Percentiles rank a stretch among this genome's conserved stretches.
Conservation (phyloP, 2,797 vertebrate genomes). For the Dryobates pubescens region DNA sequence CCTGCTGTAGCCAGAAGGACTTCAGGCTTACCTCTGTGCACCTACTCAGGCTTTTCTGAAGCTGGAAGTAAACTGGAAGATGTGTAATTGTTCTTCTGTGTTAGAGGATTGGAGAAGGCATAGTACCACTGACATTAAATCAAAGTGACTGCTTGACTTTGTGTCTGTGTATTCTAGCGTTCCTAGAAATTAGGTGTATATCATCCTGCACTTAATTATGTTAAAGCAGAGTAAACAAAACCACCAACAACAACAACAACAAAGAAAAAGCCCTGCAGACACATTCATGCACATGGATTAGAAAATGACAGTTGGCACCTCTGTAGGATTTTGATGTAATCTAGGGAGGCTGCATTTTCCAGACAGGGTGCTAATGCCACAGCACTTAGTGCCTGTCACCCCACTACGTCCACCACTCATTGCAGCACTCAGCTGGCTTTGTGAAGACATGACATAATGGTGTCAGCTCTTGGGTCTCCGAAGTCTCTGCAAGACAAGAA, state of each 20-base stretch:
- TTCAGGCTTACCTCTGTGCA: not conserved
- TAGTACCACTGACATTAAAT: not conserved
- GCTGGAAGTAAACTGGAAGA: not conserved
- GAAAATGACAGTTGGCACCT: not conserved
- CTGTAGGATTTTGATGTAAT: slow-evolving; percentile 4
- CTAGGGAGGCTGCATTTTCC: not conserved
- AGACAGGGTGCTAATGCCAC: not conserved
- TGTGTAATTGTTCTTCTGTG: not conserved
- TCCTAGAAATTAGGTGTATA: not conserved
- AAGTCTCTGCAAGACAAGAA: not conserved
- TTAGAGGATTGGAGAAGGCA: not conserved
- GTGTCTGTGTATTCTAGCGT: not conserved
- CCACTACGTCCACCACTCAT: not conserved
- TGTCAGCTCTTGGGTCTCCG: not conserved
- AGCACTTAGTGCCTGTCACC: not conserved
- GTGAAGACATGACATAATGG: not conserved
- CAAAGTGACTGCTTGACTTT: not conserved
- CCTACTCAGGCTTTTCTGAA: not conserved
- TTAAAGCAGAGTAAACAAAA: not conserved
- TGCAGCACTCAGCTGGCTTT: not conserved
- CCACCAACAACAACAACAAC: too few species aligned
- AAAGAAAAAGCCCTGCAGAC: not conserved
- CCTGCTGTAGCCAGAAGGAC: not conserved
- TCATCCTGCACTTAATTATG: not conserved
- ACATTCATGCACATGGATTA: not conserved